Evolutionary conservation across 2,797 vertebrate species (phyloP), one percentile per base, ranked within the genome.

Genomic region (Aplochiton taeniatus): DNA sequence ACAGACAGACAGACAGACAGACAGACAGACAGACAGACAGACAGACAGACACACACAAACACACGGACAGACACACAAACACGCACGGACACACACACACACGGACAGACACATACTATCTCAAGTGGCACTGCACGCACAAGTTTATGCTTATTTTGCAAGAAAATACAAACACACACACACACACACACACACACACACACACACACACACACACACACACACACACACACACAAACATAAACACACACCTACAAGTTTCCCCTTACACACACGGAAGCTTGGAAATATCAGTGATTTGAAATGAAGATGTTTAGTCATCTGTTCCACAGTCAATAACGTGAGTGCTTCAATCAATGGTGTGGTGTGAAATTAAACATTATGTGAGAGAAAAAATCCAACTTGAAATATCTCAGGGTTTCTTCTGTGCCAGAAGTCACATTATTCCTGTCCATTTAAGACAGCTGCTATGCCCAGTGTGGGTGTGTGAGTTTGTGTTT

Each of bases 401-500:
- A 61, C 70, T 81, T 78, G 59, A 68, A 69, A 78, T 75, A 61
- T 69, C 80, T 82, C 61, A 61, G 46, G 16, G 41, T 72, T 4
- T n/a, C 63, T 55, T 31, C 61, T 8, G 49, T 68, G 72, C 66
- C 79, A 86, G 66, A 55, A 72, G 18, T 49, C 70, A 69, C 66
- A 75, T 83, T 81, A 70, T 81, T 83, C 76, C 72, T 66, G 58
- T 61, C 64, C 66, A 65, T 75, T 76, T 75, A 54, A 69, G 70
- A 75, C 85, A 89, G 80, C 83, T 89, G 86, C 66, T 46, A 42
- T 42, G 45, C 52, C 52, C 61, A 46, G 60, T 55, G 63, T 65
- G 70, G 43, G 62, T 50, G 50, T 64, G 42, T 59, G 9, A 64
- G 43, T 58, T 60, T 71, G 63, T 44, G 61, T 60, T 46, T 63